Evolutionary conservation across 2,113 vertebrate species (phyloP).

Genomic region (Apaloderma vittatum): DNA sequence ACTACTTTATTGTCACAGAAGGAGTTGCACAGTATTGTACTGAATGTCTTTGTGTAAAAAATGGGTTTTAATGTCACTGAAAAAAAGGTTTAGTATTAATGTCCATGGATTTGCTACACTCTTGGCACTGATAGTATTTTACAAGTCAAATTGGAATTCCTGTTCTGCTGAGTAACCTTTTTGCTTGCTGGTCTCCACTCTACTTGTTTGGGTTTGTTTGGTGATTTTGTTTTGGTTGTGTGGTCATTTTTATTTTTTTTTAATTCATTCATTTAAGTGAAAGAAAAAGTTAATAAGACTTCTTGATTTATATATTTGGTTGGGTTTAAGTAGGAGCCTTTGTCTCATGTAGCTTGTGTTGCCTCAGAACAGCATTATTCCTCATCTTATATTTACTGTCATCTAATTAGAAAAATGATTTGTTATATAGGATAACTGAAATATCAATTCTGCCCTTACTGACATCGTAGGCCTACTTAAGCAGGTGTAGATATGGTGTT

Average conservation of each 20-base stretch:
- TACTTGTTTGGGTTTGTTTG: neutral
- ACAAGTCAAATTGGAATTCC: neutral
- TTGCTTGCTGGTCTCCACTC: neutral
- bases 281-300: neutral
- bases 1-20: neutral
- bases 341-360: neutral
- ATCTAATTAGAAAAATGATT: neutral
- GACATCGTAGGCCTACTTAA: neutral
- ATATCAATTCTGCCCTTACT: neutral
- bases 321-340: neutral
- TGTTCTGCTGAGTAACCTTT: neutral
- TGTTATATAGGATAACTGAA: neutral
- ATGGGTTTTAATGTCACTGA: neutral
- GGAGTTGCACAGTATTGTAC: neutral
- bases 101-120: neutral
- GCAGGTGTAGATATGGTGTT: neutral
- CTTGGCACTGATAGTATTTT: neutral
- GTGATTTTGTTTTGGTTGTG: neutral
- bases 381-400: neutral
- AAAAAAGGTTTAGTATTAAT: neutral
- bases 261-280: neutral
- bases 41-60: neutral
- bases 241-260: too few species aligned
- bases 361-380: neutral
- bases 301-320: neutral